Evolutionary conservation across 1,140 invertebrate genomes (phyloP).

Genomic region (Micrasema longulum): DNA sequence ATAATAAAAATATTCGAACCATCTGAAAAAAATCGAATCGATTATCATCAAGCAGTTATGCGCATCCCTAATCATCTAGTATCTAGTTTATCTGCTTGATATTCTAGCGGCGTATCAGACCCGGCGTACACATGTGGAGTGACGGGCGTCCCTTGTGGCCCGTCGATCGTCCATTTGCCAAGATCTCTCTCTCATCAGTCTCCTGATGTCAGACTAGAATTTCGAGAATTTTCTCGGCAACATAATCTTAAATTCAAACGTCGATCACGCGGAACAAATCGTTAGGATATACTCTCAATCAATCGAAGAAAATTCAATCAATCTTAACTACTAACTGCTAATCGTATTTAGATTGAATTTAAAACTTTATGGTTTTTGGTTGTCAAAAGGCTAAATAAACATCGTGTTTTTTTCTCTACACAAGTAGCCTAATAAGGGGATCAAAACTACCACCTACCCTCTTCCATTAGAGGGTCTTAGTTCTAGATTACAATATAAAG

Average conservation of each 20-base stretch:
- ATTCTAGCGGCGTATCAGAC: not conserved
- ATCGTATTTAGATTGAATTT: not conserved
- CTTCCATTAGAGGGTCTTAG: no score
- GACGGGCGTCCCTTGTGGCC: slow-evolving; percentile 17
- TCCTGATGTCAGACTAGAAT: slow-evolving; percentile 17
- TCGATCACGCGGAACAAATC: not conserved
- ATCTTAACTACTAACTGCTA: not conserved
- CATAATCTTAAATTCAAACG: slow-evolving; percentile 1
- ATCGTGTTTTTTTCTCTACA: no score
- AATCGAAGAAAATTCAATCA: not conserved
- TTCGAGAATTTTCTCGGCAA: not conserved
- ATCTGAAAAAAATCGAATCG: no score
- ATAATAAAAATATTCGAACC: no score
- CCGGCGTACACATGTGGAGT: not conserved
- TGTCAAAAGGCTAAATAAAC: no score
- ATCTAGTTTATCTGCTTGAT: slow-evolving; percentile 19
- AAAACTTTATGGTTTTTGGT: not conserved
- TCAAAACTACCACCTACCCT: no score
- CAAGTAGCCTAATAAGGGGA: no score
- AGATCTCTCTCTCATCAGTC: slow-evolving; percentile 22
- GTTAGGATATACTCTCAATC: slow-evolving; percentile 3
- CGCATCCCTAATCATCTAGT: no score
- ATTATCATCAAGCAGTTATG: no score
- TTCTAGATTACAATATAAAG: no score
- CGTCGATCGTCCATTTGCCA: slow-evolving; percentile 17